Base-by-base conservation (phyloP, 2,888 invertebrate genomes). In the Stegana nigrithorax region DNA sequence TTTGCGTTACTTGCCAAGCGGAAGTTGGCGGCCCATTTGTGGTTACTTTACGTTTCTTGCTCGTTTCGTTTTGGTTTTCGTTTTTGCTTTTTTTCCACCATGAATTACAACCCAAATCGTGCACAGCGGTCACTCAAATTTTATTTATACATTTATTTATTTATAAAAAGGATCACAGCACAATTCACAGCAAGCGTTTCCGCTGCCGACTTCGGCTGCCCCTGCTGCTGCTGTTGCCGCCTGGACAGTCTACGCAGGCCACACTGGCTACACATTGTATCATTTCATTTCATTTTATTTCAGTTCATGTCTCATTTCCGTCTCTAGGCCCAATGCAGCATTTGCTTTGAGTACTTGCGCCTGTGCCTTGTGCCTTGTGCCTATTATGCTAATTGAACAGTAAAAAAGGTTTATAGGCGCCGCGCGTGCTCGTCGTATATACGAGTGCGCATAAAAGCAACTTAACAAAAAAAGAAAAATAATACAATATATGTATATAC, bases 341-440 rank as follows among this genome's bases (percentile, higher is more conserved):
- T 10, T 14, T 17, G n/a, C 14, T 29, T 14, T 21, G 1, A 29
- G 42, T 21, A 8, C 29, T 58, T 42, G 25, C n/a, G n/a, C 29
- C 59, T 61, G 67, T 75, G 67, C 70, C 72, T 73, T 72, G 10
- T 36, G 10, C 36, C 10, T 21, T 74, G 72, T 64, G 76, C 69
- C 77, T 73, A 81, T 80, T 81, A 80, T 80, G 82, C 80, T 80
- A 80, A 80, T 80, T 81, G 82, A 80, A 80, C 80, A 81, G 81
- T 76, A 80, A 75, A 75, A 67, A 69, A 73, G 75, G 66, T 75
- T 75, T 75, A 75, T 75, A 75, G 80, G 68, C 75, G 19, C 47
- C 23, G 67, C 69, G 80, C 78, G 80, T 75, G 75, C 78, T 73
- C 39, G 55, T 59, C 23, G 45, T 12, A 23, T 5, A 19, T 3